Conservation (phyloP, 2,888 invertebrate genomes). For the Scelioninae gen. 1 region DNA sequence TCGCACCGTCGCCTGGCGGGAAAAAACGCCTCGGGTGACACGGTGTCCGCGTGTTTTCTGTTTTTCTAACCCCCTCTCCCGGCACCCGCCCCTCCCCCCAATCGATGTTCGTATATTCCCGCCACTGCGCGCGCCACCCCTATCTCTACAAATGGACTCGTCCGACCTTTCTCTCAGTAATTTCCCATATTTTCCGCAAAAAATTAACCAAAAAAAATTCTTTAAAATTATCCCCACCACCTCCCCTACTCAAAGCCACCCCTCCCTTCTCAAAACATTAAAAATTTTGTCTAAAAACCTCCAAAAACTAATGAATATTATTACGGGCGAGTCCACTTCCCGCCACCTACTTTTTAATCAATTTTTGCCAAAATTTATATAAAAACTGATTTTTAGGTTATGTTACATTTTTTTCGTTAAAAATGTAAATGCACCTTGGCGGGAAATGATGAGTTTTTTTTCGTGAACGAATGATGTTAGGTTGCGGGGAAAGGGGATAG, state of each 20-base stretch:
- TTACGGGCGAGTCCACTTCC: no score
- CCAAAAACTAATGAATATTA: no score
- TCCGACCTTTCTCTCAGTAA: slow-evolving; percentile 70
- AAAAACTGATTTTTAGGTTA: no score
- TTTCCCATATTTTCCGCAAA: neutral
- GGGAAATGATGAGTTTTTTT: no score
- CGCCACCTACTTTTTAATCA: no score
- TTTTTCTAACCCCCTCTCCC: slow-evolving; percentile 48
- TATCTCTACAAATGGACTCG: slow-evolving; percentile 78
- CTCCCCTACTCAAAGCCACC: neutral
- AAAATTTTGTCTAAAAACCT: no score
- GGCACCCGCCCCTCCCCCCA: slow-evolving; percentile 8
- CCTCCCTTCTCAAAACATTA: neutral
- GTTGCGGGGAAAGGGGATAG: slow-evolving; percentile 7
- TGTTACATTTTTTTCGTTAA: no score
- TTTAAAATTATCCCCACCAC: no score
- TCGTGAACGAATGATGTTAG: no score
- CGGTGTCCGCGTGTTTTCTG: slow-evolving; percentile 69
- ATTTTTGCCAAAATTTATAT: no score
- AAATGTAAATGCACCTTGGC: no score
- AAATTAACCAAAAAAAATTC: slow-evolving; percentile 8
- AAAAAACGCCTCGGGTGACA: slow-evolving; percentile 61
- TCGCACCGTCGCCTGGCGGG: no score
- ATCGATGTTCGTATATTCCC: slow-evolving; percentile 64
- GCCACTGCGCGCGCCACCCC: slow-evolving; percentile 69